Evolutionary conservation across 2,888 invertebrate genomes (phyloP), one percentile per base, ranked within the genome.

Genomic region (Drymonia ruficornis): DNA sequence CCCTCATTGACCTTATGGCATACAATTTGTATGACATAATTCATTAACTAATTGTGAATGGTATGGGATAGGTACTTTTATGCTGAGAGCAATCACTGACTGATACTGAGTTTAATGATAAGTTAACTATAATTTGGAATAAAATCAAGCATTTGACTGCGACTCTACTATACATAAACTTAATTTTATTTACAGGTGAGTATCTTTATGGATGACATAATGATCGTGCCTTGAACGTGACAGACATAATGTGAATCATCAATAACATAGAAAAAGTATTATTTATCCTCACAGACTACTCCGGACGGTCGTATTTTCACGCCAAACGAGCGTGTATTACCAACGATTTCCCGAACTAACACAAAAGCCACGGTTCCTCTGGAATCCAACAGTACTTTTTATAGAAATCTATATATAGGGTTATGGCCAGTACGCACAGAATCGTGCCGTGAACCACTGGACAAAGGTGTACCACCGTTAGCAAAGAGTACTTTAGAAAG

Each of bases 391-490:
- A 61, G 77, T 76, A 76, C 81, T 86, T 83, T 81, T 84, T 81
- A 84, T 86, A 86, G 84, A 79, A 66, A 68, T 74, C 81, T 88
- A 89, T 79, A 81, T 82, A 78, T 87, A 86, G 82, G 76, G 55
- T 70, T 78, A 79, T 76, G 76, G 74, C 72, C 74, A 77, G 78
- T 78, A 78, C 74, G 71, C 67, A 68, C 66, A 61, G 74, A 68
- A 67, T 65, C 70, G 66, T 61, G 69, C 61, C 69, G 72, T 75
- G 70, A 73, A 76, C 67, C 66, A 66, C 70, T 77, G 73, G 74
- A 77, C 78, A 77, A 78, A 77, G 74, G 77, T 47, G 13, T 76
- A 64, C 58, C 36, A 36, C 55, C 55, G 53, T 42, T 60, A 55
- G 50, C 55, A 12, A 44, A 45, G 23, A 50, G 53, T 29, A 53